Percentiles rank a stretch among this genome's conserved stretches.
Conservation (phyloP, 1,140 invertebrate species). For the Bombus confusus region DNA sequence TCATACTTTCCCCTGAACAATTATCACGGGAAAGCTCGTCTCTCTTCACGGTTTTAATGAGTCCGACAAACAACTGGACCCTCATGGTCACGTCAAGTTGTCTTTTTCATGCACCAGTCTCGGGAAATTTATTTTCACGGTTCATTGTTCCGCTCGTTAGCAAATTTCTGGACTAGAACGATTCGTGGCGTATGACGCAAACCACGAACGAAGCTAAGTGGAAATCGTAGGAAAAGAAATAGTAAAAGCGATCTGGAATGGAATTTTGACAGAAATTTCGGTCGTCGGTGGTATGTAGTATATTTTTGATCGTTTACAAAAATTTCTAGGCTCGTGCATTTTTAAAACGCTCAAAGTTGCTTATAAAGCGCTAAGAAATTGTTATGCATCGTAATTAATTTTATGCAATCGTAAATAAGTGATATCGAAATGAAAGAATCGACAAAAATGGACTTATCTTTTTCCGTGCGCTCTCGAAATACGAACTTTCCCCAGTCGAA, state of each 20-base stretch:
- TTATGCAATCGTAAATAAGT: too few relatives aligned
- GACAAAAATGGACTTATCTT: too few relatives aligned
- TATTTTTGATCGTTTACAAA: not conserved
- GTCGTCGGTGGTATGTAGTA: too few relatives aligned
- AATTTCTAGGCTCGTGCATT: too few relatives aligned
- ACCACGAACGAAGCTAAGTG: not conserved
- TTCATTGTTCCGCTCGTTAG: slow-evolving; percentile 5
- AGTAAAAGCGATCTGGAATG: not conserved
- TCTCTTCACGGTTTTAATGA: not conserved
- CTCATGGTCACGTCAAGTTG: not conserved
- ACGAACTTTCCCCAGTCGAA: too few relatives aligned
- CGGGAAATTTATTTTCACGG: not conserved
- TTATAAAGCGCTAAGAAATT: too few relatives aligned
- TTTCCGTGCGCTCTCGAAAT: too few relatives aligned
- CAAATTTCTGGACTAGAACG: not conserved
- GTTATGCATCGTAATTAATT: too few relatives aligned
- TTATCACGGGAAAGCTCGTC: not conserved
- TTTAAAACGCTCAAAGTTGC: too few relatives aligned
- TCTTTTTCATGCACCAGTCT: not conserved
- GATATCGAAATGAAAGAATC: too few relatives aligned
- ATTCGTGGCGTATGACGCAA: not conserved
- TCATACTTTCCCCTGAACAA: not conserved
- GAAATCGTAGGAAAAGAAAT: not conserved
- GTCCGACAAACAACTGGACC: not conserved
- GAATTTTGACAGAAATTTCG: not conserved